A percentile compares a stretch with the other conserved stretches of the same genome.
phyloP scores from a whole-genome alignment of 2,797 vertebrate genomes.

The Taenioides sp. region DNA sequence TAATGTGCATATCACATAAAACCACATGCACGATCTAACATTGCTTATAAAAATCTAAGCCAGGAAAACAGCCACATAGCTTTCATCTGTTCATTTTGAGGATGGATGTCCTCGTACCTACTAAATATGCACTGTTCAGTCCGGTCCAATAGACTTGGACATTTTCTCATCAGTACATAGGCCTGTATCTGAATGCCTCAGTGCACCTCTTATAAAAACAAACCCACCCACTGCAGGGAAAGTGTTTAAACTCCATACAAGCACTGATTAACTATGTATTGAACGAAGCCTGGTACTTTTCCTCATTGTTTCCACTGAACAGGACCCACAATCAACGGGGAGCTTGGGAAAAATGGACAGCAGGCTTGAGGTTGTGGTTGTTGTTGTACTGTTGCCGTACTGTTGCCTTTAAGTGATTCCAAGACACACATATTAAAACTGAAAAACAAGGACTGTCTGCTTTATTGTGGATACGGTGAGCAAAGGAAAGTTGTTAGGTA shows the following conservation, averaged over 20 bases:
- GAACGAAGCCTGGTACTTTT: constrained; percentile 41
- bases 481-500: constrained; percentile 54
- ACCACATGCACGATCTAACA: neutral
- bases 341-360: constrained; percentile 59
- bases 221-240: constrained; percentile 44
- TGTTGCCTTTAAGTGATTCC: constrained; percentile 51
- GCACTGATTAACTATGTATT: constrained; percentile 56
- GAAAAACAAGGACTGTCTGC: constrained; percentile 49
- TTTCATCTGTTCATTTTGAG: constrained; percentile 26
- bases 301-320: constrained; percentile 71
- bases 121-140: constrained; percentile 12
- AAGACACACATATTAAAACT: constrained; percentile 57
- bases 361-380: constrained; percentile 55
- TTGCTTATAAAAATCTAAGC: constrained; percentile 6
- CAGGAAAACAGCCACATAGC: constrained; percentile 16
- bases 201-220: constrained; percentile 48
- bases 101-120: constrained; percentile 9
- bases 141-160: constrained; percentile 10
- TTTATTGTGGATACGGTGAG: constrained; percentile 59
- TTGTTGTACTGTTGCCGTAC: constrained; percentile 45
- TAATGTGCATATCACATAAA: neutral
- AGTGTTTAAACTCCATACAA: constrained; percentile 50
- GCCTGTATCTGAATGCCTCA: constrained; percentile 27
- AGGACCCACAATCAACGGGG: constrained; percentile 56
- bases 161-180: constrained; percentile 28